phyloP scores from a whole-genome alignment of 2,888 invertebrate genomes.

The Reticulitermes lucifugus region DNA sequence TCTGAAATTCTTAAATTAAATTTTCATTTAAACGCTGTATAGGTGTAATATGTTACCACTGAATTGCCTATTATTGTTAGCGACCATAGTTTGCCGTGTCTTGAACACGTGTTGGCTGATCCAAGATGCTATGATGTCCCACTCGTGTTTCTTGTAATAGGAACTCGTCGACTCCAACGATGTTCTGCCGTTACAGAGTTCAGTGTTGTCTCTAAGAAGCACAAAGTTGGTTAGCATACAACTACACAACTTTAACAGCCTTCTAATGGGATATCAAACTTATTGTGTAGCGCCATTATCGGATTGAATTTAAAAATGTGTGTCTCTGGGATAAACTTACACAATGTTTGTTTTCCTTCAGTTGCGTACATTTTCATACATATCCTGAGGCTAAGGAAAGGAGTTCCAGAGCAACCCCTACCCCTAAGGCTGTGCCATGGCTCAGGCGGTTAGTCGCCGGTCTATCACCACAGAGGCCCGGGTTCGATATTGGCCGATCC shows the following conservation, averaged over 20 bases:
- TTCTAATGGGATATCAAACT: not conserved
- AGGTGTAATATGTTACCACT: slow-evolving; percentile 46
- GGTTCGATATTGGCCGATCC: too few relatives aligned
- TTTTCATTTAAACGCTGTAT: not conserved
- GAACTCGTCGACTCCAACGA: slow-evolving; percentile 16
- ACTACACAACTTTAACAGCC: not conserved
- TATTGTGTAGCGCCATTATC: too few relatives aligned
- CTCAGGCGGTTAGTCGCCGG: too few relatives aligned
- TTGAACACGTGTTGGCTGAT: slow-evolving; percentile 22
- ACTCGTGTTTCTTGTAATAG: slow-evolving; percentile 30
- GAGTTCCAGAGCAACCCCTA: too few relatives aligned
- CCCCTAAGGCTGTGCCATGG: too few relatives aligned
- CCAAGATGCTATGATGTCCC: not conserved
- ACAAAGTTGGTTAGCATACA: not conserved
- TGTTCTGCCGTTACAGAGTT: not conserved
- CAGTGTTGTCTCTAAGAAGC: not conserved
- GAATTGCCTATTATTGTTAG: slow-evolving; percentile 40
- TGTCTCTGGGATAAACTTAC: too few relatives aligned
- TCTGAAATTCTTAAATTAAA: slow-evolving; percentile 22
- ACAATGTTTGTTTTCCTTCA: too few relatives aligned
- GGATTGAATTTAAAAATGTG: too few relatives aligned
- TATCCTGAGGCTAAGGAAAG: too few relatives aligned
- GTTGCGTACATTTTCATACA: too few relatives aligned
- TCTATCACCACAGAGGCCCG: too few relatives aligned
- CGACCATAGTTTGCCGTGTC: slow-evolving; percentile 30